phyloP scores from a whole-genome alignment of 2,797 vertebrate genomes.

The Sebastes hopkinsi region DNA sequence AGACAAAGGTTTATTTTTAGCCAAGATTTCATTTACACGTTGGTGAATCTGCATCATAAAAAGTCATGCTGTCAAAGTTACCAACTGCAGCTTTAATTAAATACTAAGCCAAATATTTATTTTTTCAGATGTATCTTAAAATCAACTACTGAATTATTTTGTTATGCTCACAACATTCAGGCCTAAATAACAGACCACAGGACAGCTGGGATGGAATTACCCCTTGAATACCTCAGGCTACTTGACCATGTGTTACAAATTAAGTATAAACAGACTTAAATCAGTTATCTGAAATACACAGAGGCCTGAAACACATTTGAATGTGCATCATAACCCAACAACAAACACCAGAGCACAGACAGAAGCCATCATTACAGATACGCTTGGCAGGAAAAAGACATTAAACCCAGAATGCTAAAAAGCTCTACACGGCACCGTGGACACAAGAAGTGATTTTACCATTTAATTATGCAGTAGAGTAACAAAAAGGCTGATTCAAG shows the following conservation, averaged over 20 bases:
- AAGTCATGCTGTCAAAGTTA: too few species aligned
- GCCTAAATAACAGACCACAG: not conserved
- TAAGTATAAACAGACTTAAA: not conserved
- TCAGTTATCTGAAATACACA: not conserved
- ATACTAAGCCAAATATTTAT: too few species aligned
- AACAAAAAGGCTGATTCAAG: not conserved
- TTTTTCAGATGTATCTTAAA: not conserved
- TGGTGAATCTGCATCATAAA: too few species aligned
- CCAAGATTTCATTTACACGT: too few species aligned
- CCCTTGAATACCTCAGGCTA: not conserved
- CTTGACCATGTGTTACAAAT: conserved; percentile 2
- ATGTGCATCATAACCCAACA: not conserved
- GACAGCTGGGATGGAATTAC: not conserved
- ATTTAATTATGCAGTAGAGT: not conserved
- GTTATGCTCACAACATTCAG: not conserved
- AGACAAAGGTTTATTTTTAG: too few species aligned
- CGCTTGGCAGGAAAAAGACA: not conserved
- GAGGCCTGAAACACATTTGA: not conserved
- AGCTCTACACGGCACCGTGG: not conserved
- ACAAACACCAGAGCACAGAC: not conserved
- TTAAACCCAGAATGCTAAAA: not conserved
- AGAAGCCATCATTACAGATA: not conserved
- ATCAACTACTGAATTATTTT: not conserved
- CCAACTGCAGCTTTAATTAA: too few species aligned
- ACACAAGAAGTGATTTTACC: not conserved